Base-by-base conservation (phyloP, 2,113 vertebrate genomes). In the Gambusia holbrooki region DNA sequence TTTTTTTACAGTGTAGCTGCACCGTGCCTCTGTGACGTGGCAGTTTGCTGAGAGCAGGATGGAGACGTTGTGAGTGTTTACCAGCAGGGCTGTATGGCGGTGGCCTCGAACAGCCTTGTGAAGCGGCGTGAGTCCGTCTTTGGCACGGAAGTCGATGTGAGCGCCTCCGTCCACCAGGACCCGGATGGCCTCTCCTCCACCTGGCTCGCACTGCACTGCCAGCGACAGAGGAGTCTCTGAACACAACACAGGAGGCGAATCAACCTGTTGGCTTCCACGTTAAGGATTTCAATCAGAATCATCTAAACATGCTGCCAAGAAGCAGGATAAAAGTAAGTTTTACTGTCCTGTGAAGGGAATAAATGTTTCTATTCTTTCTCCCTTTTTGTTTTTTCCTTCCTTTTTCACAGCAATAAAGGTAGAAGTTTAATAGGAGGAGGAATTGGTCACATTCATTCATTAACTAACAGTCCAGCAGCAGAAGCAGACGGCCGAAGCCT, bases 131-230 rank as follows among this genome's bases (percentile, higher is more conserved):
- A 96, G 95, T 80, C 97, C 97, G 51, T 98, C 97, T 81, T 96
- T 96, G 64, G 96, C 94, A 63, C 97, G 94, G 89, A 97, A 98
- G 90, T 98, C 97, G 6, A 98, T 96, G 74, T 98, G 97, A 40
- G 96, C 96, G 11, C 97, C 97, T 2, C 96, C 96, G 40, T 97
- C 93, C 85, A 95, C 96, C 76, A 98, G 92, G 29, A 96, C 93
- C 63, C 96, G 95, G 88, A 97, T 97, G 87, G 95, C 84, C 76
- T 97, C 97, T 9, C 96, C 95, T 1, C 95, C 95, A 22, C 93
- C 92, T 17, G 94, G 95, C 84, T 97, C 96, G 0, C 95, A 95
- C 92, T 98, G 97, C 66, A 96, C 95, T 0, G 96, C 95, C 93
- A 98, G 90, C 1, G 96, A 95, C 90, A 98, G 92, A 22, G 97